Evolutionary conservation across 1,140 invertebrate genomes (phyloP).

Genomic region (Oscheius sp.): DNA sequence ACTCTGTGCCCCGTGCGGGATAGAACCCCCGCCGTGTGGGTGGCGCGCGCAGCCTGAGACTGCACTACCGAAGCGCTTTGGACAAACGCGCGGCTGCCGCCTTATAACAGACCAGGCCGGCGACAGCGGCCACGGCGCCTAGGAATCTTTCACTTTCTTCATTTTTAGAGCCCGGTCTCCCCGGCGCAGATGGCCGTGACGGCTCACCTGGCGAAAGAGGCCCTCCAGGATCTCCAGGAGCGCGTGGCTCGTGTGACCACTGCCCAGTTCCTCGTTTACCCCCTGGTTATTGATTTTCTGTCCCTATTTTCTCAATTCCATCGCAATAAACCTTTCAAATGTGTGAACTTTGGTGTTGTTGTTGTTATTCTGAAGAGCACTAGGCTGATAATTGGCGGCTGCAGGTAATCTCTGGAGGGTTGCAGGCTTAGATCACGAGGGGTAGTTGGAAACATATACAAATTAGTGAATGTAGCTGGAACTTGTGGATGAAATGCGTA

Average conservation of each 20-base stretch:
- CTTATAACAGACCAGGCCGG: background rate
- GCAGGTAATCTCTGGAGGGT: too few relatives aligned
- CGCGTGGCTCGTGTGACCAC: conserved; percentile 35
- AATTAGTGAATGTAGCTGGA: too few relatives aligned
- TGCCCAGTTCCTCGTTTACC: conserved; percentile 37
- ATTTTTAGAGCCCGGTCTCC: conserved; percentile 16
- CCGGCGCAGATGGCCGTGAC: conserved; percentile 37
- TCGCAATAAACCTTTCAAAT: too few relatives aligned
- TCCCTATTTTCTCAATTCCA: background rate
- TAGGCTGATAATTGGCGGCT: too few relatives aligned
- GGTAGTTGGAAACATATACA: too few relatives aligned
- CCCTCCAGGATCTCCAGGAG: conserved; percentile 24
- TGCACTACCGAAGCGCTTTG: background rate
- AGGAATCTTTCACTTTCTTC: background rate
- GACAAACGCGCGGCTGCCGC: background rate
- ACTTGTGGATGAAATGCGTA: too few relatives aligned
- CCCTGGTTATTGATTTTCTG: conserved; percentile 31
- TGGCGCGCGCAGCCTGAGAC: too few relatives aligned
- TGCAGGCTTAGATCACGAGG: too few relatives aligned
- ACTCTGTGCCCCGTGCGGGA: background rate
- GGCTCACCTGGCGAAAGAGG: conserved; percentile 28
- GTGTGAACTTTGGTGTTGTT: too few relatives aligned
- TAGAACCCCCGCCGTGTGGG: background rate
- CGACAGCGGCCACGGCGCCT: too few relatives aligned
- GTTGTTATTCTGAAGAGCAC: background rate